Percentiles rank a stretch among this genome's conserved stretches.
These are phyloP conservation scores for Beroe ovata DNA, from an alignment of 37 sponge, comb jelly and placozoan species.

Conservation along the genomic window DNA sequence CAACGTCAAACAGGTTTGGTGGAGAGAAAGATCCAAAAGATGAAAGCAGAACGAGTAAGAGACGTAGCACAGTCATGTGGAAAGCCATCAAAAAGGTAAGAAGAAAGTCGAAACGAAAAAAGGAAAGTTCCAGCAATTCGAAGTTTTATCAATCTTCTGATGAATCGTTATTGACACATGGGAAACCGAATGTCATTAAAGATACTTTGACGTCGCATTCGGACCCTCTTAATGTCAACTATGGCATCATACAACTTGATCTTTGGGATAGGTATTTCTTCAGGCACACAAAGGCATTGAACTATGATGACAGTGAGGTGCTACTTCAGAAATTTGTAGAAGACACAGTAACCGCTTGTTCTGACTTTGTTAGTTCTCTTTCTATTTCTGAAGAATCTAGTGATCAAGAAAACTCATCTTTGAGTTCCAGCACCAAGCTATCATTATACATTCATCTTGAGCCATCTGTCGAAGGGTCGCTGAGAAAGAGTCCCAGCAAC, in stretches of 20 bases:
- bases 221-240: slow-evolving; percentile 39
- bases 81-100: slow-evolving; percentile 14
- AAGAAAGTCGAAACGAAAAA: slow-evolving; percentile 16
- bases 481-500: not conserved
- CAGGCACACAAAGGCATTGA: not conserved
- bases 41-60: not conserved
- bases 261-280: slow-evolving; percentile 37
- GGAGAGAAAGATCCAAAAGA: not conserved
- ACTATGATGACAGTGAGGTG: not conserved
- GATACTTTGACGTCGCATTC: slow-evolving; percentile 1
- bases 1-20: not conserved
- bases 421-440: not conserved
- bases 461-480: not conserved
- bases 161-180: not conserved
- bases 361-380: slow-evolving; percentile 16
- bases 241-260: not conserved
- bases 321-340: not conserved
- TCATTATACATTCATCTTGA: not conserved
- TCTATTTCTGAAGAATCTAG: slow-evolving; percentile 12
- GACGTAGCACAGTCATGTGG: not conserved
- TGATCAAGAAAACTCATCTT: slow-evolving; percentile 17
- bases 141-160: not conserved
- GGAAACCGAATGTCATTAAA: not conserved
- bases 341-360: not conserved
- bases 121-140: not conserved